Conservation (phyloP, 2,797 vertebrate genomes). For the Odontamblyopus rebecca region DNA sequence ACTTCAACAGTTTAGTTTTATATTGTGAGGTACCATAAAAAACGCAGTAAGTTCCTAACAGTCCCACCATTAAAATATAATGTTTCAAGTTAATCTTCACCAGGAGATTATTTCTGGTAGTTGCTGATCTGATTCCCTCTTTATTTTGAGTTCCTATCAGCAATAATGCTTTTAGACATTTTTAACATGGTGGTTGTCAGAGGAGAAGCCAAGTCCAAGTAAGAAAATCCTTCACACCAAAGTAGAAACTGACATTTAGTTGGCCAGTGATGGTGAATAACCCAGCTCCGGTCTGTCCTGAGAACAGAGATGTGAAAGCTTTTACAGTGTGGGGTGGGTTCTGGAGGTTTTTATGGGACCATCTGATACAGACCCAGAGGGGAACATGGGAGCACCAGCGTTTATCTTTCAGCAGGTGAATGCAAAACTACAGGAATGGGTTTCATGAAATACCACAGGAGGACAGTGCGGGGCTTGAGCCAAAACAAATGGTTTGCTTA, state of each 20-base stretch:
- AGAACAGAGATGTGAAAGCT: slow-evolving; percentile 4
- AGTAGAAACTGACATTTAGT: slow-evolving; percentile 11
- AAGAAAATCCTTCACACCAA: slow-evolving; percentile 10
- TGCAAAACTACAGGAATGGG: neutral
- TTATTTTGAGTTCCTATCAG: slow-evolving; percentile 29
- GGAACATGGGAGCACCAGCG: neutral
- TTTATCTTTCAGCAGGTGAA: slow-evolving; percentile 14
- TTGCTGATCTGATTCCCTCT: slow-evolving; percentile 19
- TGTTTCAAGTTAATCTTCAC: slow-evolving; percentile 37
- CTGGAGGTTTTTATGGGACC: neutral
- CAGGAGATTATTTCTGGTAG: neutral
- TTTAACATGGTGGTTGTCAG: slow-evolving; percentile 17
- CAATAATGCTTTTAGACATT: slow-evolving; percentile 3
- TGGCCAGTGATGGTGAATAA: slow-evolving; percentile 13
- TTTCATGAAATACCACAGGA: slow-evolving; percentile 1
- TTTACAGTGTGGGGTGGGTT: neutral
- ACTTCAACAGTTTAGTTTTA: neutral
- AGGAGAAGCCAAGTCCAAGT: slow-evolving; percentile 16
- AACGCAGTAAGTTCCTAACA: neutral
- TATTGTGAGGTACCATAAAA: neutral
- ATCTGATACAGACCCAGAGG: slow-evolving; percentile 4
- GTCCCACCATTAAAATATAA: slow-evolving; percentile 41
- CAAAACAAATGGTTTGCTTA: neutral
- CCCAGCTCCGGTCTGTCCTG: neutral
- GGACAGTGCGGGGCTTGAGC: neutral